Percentiles rank a stretch among this genome's conserved stretches.
Conservation (phyloP, 2,113 vertebrate species). For the Serilophus lunatus region DNA sequence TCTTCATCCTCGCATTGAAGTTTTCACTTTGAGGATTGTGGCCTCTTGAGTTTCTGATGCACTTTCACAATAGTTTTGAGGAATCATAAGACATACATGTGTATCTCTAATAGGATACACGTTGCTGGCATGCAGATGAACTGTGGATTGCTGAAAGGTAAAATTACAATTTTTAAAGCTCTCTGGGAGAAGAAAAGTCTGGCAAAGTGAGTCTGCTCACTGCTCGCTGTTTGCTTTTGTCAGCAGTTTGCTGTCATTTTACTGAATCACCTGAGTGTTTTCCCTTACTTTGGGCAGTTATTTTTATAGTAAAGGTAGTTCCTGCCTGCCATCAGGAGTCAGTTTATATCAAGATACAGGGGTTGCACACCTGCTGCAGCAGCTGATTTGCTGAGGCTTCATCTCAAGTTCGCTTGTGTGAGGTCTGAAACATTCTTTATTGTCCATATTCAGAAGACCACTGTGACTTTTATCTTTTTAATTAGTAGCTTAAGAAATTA, state of each 20-base stretch:
- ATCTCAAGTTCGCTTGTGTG: neutral
- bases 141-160: slow-evolving; percentile 9
- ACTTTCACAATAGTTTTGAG: neutral
- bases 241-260: neutral
- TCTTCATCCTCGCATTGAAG: neutral
- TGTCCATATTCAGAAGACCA: neutral
- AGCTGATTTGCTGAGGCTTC: neutral
- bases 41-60: neutral
- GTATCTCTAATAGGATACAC: neutral
- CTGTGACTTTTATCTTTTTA: neutral
- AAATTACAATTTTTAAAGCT: neutral
- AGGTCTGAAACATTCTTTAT: neutral
- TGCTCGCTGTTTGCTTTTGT: neutral
- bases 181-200: neutral
- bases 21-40: neutral
- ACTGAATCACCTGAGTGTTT: neutral
- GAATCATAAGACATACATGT: neutral
- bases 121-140: neutral
- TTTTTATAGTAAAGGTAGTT: neutral
- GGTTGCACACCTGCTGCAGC: neutral
- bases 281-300: neutral
- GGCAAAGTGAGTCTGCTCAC: neutral
- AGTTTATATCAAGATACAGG: neutral
- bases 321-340: neutral
- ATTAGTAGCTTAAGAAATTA: neutral